A percentile compares a stretch with the other conserved stretches of the same genome.
These are phyloP conservation scores for Fundulus diaphanus DNA, from an alignment of 2,797 vertebrate genomes.

Conservation along the genomic window DNA sequence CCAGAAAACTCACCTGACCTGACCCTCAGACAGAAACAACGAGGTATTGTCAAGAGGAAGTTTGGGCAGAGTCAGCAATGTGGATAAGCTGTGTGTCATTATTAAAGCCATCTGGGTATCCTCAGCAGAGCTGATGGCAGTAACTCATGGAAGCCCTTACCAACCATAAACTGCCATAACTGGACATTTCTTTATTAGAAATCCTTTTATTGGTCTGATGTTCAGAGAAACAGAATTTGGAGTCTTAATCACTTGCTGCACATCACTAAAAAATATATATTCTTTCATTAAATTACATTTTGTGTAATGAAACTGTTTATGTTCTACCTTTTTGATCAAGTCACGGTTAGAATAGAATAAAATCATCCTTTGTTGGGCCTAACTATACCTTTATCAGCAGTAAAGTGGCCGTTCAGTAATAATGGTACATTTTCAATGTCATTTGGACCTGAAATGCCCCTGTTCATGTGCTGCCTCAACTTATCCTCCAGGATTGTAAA, in stretches of 20 bases:
- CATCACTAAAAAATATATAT: not conserved
- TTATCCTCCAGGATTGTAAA: constrained; percentile 87
- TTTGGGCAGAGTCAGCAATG: not conserved
- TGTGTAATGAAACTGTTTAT: not conserved
- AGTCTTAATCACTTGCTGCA: not conserved
- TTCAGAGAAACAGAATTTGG: not conserved
- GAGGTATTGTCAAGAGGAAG: not conserved
- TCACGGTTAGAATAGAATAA: not conserved
- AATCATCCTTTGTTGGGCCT: not conserved
- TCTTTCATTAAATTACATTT: not conserved
- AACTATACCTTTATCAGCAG: not conserved
- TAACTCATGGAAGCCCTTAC: not conserved
- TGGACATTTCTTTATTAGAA: not conserved
- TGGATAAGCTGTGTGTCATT: not conserved
- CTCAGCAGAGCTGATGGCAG: not conserved
- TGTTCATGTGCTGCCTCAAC: not conserved
- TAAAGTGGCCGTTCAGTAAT: not conserved
- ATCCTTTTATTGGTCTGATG: not conserved
- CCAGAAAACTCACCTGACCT: not conserved
- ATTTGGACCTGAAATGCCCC: not conserved
- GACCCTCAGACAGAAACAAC: not conserved
- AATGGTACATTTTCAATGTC: not conserved
- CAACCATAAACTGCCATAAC: not conserved
- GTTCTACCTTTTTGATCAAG: not conserved
- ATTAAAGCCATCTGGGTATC: not conserved